These are phyloP conservation scores for Bergia sp. DNA, from an alignment of 92 coral and sea anemone species.

Conservation along the genomic window DNA sequence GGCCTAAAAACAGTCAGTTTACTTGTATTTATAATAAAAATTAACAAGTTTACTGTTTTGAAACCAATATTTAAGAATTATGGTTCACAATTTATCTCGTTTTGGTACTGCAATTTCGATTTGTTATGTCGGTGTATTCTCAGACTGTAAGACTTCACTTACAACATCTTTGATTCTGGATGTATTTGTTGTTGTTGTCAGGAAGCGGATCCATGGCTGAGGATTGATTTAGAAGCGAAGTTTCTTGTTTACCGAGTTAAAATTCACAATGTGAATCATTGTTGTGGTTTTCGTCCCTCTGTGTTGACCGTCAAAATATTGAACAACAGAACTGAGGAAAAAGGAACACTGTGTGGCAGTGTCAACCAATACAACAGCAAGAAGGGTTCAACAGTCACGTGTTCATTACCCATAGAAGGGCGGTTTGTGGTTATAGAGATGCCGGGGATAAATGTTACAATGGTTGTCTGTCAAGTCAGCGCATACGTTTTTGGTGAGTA, in stretches of 20 bases:
- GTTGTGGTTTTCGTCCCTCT: constrained; percentile 9
- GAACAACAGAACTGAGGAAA: neutral
- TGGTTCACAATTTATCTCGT: too few relatives aligned
- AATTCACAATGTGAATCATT: neutral
- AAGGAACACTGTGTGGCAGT: constrained; percentile 10
- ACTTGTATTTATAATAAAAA: too few relatives aligned
- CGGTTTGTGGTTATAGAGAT: neutral
- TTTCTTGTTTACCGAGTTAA: constrained; percentile 18
- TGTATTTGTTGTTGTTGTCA: neutral
- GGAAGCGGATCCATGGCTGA: constrained; percentile 36
- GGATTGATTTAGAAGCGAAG: constrained; percentile 11
- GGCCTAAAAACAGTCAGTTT: too few relatives aligned
- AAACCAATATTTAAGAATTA: too few relatives aligned
- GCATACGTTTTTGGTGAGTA: constrained; percentile 43
- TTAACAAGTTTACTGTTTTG: too few relatives aligned
- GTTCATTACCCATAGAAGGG: constrained; percentile 4
- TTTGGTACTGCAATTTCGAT: too few relatives aligned
- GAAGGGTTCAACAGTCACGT: neutral
- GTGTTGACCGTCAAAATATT: neutral
- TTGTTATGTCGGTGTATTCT: too few relatives aligned
- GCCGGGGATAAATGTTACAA: constrained; percentile 1
- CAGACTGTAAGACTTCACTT: too few relatives aligned
- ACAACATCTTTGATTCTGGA: neutral
- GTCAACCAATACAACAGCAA: neutral
- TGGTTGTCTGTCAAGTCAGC: constrained; percentile 27